Percentiles rank a stretch among this genome's conserved stretches.
Evolutionary conservation across 2,113 vertebrate species (phyloP).

Genomic region (Trachemys scripta): DNA sequence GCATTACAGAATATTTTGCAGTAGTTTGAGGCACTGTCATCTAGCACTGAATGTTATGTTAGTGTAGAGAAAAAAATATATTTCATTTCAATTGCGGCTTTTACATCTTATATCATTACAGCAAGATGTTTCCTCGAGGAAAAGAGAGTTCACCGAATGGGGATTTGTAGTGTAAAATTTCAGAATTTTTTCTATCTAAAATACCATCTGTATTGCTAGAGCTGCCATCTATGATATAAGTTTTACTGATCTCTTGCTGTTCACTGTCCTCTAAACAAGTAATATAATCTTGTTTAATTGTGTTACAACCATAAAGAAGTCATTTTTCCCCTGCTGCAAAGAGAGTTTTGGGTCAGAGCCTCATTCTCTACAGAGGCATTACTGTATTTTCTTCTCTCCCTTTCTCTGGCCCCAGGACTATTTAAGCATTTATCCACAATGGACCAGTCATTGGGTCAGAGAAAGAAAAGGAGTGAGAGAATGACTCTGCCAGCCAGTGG

Average conservation of each 20-base stretch:
- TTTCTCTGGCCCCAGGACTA: background rate
- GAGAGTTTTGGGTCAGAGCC: background rate
- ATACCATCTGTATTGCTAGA: background rate
- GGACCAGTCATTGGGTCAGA: background rate
- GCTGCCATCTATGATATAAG: background rate
- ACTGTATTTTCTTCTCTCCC: background rate
- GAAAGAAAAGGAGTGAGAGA: background rate
- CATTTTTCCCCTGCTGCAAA: background rate
- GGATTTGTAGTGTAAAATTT: constrained; percentile 1
- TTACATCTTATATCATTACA: background rate
- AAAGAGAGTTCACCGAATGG: constrained; percentile 20
- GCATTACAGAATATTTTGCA: background rate
- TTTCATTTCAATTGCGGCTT: background rate
- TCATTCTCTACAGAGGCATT: background rate
- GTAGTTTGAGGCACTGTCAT: constrained; percentile 8
- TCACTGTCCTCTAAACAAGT: background rate
- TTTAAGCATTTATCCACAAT: background rate
- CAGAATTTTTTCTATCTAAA: constrained; percentile 18
- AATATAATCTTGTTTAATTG: background rate
- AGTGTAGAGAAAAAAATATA: constrained; percentile 5
- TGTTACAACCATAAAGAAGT: background rate
- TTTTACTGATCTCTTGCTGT: background rate
- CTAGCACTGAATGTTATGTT: constrained; percentile 2
- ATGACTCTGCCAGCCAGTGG: background rate
- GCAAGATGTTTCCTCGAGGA: constrained; percentile 24